phyloP scores from a whole-genome alignment of 53 echinoderm and acorn worm species.

The Paelopatides confundens region DNA sequence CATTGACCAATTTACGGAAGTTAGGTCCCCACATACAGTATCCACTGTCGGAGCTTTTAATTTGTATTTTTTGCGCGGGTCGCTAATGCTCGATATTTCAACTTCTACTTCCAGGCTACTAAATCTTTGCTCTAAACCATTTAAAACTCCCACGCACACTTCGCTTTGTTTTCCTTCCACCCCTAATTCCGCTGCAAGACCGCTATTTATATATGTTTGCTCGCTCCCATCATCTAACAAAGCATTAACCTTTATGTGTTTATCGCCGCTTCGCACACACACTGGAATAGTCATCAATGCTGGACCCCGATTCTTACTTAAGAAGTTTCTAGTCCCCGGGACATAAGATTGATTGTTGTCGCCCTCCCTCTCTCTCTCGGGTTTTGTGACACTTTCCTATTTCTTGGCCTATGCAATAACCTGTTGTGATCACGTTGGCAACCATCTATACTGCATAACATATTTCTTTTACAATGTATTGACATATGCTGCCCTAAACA shows the following conservation, averaged over 20 bases:
- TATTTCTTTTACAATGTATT: not conserved
- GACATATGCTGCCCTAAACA: conserved; percentile 8
- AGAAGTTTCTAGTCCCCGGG: not conserved
- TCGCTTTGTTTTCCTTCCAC: not conserved
- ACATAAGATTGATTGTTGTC: not conserved
- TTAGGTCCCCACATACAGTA: conserved; percentile 17
- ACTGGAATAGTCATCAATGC: conserved; percentile 34
- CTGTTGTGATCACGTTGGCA: conserved; percentile 3
- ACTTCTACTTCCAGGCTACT: not conserved
- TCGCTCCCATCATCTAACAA: conserved; percentile 47
- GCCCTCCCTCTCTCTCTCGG: conserved; percentile 2
- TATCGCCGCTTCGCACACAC: not conserved
- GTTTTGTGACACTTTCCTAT: not conserved
- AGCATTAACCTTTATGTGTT: conserved; percentile 36
- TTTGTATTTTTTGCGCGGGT: not conserved
- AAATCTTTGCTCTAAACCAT: conserved; percentile 15
- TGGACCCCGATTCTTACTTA: not conserved
- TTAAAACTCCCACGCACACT: not conserved
- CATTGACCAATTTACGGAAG: conserved; percentile 11
- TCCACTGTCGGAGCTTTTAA: not conserved
- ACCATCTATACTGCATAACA: not conserved
- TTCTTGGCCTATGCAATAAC: not conserved
- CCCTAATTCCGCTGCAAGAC: conserved; percentile 13
- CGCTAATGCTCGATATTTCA: not conserved
- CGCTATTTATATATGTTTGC: conserved; percentile 40